Base-by-base conservation (phyloP, 2,888 invertebrate species). In the Slavum lentiscoides region DNA sequence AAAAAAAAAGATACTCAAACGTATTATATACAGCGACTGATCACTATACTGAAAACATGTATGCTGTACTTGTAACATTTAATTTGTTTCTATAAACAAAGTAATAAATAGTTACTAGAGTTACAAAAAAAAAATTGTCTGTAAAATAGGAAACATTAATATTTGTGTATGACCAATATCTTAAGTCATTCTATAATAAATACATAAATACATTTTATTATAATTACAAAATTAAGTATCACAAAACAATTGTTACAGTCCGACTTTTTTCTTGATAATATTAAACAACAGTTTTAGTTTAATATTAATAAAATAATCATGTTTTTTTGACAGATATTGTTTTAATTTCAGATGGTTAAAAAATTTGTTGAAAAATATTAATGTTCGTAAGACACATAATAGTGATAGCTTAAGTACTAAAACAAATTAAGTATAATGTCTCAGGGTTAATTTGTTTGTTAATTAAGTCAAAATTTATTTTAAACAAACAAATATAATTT, bases 161-260 rank as follows among this genome's bases (percentile, higher is more conserved):
- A 17, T 59, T 59, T 39, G 21, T 70, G 15, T 8, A 58, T n/a
- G 5, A 64, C 19, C 37, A 59, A 17, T 19, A 61, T 58, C 13
- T 39, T 73, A 74, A 23, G 30, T 49, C 43, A 11, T 1, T 53
- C n/a, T 23, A 43, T 21, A 67, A 37, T 43, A 73, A 21, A 37
- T 37, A n/a, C 6, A 74, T 30, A 62, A 61, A 62, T 49, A 55
- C 17, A 49, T 49, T 43, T 21, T 39, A 37, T 37, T 39, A 37
- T 70, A 49, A 61, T 64, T 53, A 74, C 30, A 74, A 64, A 74
- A 64, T 62, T 64, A 74, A 64, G 15, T 74, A 64, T 64, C 49
- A 53, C 62, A 74, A 64, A 73, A 9, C n/a, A 73, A 73, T 49
- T 53, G 13, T 64, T 53, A 53, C 74, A 74, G 61, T 61, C 72